Conservation (phyloP, 2,888 invertebrate genomes). For the Cheilosia soror region DNA sequence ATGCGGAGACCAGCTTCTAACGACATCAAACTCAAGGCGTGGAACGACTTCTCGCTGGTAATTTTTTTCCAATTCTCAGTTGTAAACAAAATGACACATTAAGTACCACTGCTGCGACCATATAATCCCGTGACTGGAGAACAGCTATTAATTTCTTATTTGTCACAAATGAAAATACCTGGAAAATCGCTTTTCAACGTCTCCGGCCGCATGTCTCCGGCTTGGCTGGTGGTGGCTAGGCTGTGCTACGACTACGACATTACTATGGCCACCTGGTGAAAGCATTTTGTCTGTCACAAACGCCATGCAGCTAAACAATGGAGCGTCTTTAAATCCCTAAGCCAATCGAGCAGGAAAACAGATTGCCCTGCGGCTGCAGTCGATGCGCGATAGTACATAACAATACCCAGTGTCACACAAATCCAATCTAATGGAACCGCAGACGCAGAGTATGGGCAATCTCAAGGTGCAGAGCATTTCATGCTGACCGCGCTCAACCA, state of each 20-base stretch:
- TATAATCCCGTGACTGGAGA: constrained; percentile 51
- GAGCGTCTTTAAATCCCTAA: constrained; percentile 42
- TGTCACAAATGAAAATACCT: constrained; percentile 74
- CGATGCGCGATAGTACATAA: constrained; percentile 55
- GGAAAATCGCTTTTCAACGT: constrained; percentile 68
- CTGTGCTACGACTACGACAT: no score
- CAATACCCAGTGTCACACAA: constrained; percentile 71
- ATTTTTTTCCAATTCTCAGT: constrained; percentile 53
- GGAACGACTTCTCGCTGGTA: neutral
- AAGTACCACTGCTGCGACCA: constrained; percentile 50
- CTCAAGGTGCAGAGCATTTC: constrained; percentile 54
- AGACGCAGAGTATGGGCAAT: constrained; percentile 20
- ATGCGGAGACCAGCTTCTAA: neutral
- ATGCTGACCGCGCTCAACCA: constrained; percentile 38
- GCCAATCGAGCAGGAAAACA: constrained; percentile 62
- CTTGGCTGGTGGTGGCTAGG: neutral
- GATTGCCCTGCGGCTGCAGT: constrained; percentile 52
- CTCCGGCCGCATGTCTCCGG: constrained; percentile 3
- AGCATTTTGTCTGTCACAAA: constrained; percentile 42
- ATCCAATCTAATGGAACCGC: constrained; percentile 63
- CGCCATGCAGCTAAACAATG: constrained; percentile 49
- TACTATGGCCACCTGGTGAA: constrained; percentile 51
- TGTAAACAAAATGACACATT: constrained; percentile 69
- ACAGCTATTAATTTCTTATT: constrained; percentile 73
- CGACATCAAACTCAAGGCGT: constrained; percentile 19